Conservation (phyloP, 2,113 vertebrate genomes). For the Chionis minor region DNA sequence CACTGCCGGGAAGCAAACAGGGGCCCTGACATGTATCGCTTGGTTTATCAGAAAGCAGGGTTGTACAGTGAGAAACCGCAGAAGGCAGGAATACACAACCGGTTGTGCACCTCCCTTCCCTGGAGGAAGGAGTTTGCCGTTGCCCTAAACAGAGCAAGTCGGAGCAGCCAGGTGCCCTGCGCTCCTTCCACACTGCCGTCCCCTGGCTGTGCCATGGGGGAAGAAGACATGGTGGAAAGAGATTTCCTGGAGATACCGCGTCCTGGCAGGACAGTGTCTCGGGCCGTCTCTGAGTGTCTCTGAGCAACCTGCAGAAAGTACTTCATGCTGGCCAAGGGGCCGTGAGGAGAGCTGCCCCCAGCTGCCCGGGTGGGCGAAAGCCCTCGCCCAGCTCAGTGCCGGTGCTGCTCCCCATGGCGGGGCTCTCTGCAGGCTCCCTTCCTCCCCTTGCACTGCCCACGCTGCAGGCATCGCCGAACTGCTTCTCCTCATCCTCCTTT, state of each 20-base stretch:
- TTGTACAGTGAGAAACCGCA: not conserved
- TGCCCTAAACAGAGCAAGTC: not conserved
- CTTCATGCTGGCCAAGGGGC: not conserved
- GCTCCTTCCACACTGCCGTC: not conserved
- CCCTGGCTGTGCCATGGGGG: accelerated
- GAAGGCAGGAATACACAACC: not conserved
- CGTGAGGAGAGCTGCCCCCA: not conserved
- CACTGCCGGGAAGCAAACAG: not conserved
- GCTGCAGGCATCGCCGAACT: not conserved
- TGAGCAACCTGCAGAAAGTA: not conserved
- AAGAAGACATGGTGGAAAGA: not conserved
- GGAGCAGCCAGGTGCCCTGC: not conserved
- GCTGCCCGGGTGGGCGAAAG: not conserved
- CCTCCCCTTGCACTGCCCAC: not conserved
- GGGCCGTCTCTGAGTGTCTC: not conserved
- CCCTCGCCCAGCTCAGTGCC: accelerated
- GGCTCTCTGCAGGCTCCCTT: not conserved
- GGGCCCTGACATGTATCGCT: not conserved
- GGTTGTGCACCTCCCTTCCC: not conserved
- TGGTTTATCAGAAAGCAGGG: not conserved
- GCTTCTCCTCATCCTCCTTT: not conserved
- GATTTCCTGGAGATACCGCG: not conserved
- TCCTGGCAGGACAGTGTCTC: not conserved
- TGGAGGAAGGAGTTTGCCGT: not conserved
- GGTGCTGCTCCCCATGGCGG: not conserved